Base-by-base conservation (phyloP, 2,113 vertebrate genomes). In the Amphiprion percula region DNA sequence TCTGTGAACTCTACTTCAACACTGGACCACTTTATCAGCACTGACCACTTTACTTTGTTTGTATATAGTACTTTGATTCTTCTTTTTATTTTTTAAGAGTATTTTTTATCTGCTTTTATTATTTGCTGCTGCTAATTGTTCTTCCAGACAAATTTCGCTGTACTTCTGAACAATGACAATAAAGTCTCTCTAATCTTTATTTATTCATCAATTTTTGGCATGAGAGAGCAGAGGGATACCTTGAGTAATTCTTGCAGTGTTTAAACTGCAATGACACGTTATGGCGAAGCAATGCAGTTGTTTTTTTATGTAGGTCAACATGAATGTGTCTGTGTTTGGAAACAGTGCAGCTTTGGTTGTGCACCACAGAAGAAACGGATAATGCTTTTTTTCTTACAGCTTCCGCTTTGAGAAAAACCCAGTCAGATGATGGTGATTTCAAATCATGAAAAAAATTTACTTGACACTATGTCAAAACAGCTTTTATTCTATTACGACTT, bases 321-420 rank as follows among this genome's bases (percentile, higher is more conserved):
- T 21, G 26, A 58, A 37, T 68, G 44, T 24, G 52, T 9, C 52
- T 47, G 41, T 87, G 65, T 85, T 80, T 58, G 71, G 63, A 44
- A 82, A 77, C 75, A 70, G 24, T 46, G 52, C 46, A 46, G 70
- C 52, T 55, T 23, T 69, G 70, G 66, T 81, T 64, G 56, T 72
- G 68, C 49, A 39, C 33, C 16, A 44, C 58, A 5, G 39, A 65
- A 44, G 23, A 76, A 82, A 67, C 79, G 74, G 68, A 76, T 80
- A 62, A 84, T 79, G 21, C 72, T 69, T 73, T 28, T 12, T 66
- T 39, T 10, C 12, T 33, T 9, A 16, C 24, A 59, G 62, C 24
- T 60, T 65, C 23, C 60, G 68, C 28, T 72, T 33, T 60, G 4
- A n/a, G 54, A 59, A 52, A 56, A 52, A 19, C 19, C 8, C 49